Evolutionary conservation across 1,140 invertebrate genomes (phyloP).

Genomic region (Drosophila novamexicana): DNA sequence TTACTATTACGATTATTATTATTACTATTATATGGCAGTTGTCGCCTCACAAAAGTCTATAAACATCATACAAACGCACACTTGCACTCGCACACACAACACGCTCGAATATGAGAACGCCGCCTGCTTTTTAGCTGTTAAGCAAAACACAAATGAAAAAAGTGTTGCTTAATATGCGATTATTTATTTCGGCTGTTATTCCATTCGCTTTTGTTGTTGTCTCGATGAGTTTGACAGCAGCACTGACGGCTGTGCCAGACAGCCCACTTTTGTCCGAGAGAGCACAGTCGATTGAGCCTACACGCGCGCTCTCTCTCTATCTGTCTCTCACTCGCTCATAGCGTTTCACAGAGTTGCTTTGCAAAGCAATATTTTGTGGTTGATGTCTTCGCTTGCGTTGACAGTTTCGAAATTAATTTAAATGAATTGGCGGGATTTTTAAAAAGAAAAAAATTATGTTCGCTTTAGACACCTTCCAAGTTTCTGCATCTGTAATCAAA

Average conservation of each 20-base stretch:
- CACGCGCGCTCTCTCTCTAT: neutral
- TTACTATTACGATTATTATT: neutral
- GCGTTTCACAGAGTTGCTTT: constrained; percentile 23
- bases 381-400: constrained; percentile 11
- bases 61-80: constrained; percentile 16
- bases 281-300: neutral
- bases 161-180: constrained; percentile 37
- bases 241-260: constrained; percentile 20
- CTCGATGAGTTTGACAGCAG: constrained; percentile 47
- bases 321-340: neutral
- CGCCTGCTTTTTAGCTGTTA: constrained; percentile 5
- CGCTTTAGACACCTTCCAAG: no score
- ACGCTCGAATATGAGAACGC: neutral
- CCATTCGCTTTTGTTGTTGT: constrained; percentile 53
- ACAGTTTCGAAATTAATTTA: neutral
- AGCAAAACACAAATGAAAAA: constrained; percentile 16
- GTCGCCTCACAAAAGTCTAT: constrained; percentile 21
- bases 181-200: constrained; percentile 25
- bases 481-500: no score
- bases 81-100: neutral
- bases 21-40: constrained; percentile 23
- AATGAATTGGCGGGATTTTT: constrained; percentile 4
- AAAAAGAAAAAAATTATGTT: neutral
- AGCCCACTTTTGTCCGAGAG: constrained; percentile 11
- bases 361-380: neutral